These are phyloP conservation scores for Chaetodon trifasciatus DNA, from an alignment of 2,797 vertebrate genomes.

Conservation along the genomic window DNA sequence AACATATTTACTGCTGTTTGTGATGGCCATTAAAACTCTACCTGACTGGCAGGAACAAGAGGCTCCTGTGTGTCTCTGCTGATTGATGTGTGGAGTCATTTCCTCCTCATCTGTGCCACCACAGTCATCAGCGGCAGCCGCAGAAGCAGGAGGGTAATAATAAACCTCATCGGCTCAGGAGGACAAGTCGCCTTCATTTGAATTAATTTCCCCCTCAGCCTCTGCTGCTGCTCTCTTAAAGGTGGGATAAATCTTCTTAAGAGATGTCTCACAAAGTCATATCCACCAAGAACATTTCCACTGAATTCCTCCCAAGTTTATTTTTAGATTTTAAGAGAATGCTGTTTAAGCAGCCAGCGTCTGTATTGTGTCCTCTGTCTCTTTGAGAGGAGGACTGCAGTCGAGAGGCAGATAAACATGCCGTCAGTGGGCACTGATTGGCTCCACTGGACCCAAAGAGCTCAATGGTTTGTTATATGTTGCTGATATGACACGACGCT, in stretches of 20 bases:
- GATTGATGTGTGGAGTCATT: conserved; percentile 44
- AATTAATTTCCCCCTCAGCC: conserved; percentile 62
- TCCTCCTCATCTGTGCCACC: conserved; percentile 51
- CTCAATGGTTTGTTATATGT: conserved; percentile 2
- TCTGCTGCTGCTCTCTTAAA: conserved; percentile 53
- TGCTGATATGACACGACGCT: neutral
- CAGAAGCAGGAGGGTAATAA: conserved; percentile 61
- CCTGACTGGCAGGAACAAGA: conserved; percentile 9
- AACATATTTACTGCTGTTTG: conserved; percentile 1
- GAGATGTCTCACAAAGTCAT: conserved; percentile 62
- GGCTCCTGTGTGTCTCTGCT: conserved; percentile 23
- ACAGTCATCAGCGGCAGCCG: conserved; percentile 37
- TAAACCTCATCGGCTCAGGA: conserved; percentile 70
- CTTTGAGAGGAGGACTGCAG: conserved; percentile 22
- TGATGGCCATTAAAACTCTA: conserved; percentile 23
- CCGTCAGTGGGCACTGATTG: neutral
- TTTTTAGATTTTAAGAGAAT: conserved; percentile 33
- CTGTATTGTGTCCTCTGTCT: conserved; percentile 15
- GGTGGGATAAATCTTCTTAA: conserved; percentile 58
- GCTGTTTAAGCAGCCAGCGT: conserved; percentile 34
- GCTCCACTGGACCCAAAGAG: conserved; percentile 2
- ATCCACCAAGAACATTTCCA: conserved; percentile 6
- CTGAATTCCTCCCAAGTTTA: conserved; percentile 43
- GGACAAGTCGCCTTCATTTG: conserved; percentile 61
- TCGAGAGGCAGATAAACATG: conserved; percentile 27